These are phyloP conservation scores for Heterodera filipjevi DNA, from an alignment of 2,888 invertebrate genomes.

Conservation along the genomic window DNA sequence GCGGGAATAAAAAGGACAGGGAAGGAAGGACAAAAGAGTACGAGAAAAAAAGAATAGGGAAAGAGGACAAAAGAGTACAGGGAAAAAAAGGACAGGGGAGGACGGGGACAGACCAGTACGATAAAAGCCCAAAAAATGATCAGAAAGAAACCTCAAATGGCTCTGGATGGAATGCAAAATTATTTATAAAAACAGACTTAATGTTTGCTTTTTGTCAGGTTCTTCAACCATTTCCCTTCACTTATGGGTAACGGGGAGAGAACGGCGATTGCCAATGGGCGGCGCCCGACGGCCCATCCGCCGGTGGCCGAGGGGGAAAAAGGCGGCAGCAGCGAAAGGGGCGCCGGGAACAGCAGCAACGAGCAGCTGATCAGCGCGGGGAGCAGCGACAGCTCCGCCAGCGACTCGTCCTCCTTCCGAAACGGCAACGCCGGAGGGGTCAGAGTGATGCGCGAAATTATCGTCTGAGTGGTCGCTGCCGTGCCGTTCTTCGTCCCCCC, in stretches of 20 bases:
- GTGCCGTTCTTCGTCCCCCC: neutral
- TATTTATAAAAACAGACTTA: too few species aligned
- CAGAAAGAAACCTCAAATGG: too few species aligned
- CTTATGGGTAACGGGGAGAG: constrained; percentile 19
- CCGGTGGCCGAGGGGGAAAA: neutral
- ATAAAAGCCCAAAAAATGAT: neutral
- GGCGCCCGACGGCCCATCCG: neutral
- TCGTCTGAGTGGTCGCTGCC: constrained; percentile 21
- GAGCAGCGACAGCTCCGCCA: constrained; percentile 14
- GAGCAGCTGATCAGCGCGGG: constrained; percentile 17
- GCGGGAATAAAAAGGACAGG: neutral
- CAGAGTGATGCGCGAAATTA: constrained; percentile 35
- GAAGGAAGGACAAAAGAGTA: neutral
- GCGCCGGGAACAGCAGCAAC: constrained; percentile 23
- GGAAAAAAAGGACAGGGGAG: too few species aligned
- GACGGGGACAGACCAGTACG: too few species aligned
- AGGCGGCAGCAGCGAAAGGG: neutral
- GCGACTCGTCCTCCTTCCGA: constrained; percentile 22
- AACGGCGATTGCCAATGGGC: neutral
- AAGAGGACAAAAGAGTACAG: too few species aligned
- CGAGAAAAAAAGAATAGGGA: too few species aligned
- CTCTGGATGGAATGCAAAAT: too few species aligned
- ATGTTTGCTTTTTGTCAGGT: neutral
- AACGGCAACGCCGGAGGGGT: constrained; percentile 17
- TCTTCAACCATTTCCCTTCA: constrained; percentile 23